Percentiles rank a stretch among this genome's conserved stretches.
Conservation (phyloP, 2,888 invertebrate species). For the Cerastis rubricosa region DNA sequence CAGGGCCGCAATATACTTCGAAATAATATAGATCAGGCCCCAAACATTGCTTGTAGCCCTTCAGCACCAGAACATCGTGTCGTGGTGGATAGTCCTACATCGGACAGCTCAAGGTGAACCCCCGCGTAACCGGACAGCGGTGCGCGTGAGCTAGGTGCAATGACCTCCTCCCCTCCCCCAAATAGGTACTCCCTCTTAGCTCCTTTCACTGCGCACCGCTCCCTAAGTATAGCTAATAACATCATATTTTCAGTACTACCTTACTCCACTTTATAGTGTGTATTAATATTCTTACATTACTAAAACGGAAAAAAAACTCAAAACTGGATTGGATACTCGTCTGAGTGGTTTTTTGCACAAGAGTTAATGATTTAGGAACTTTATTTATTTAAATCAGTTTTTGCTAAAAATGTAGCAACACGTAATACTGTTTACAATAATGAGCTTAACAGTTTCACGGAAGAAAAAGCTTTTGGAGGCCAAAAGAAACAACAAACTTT, state of each 20-base stretch:
- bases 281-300: not conserved
- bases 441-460: not conserved
- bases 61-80: not conserved
- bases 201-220: constrained; percentile 57
- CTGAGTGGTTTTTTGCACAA: not conserved
- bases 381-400: not conserved
- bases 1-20: not conserved
- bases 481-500: not conserved
- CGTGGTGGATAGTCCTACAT: not conserved
- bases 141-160: constrained; percentile 53
- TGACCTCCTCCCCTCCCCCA: constrained; percentile 35
- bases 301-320: not conserved
- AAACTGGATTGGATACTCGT: not conserved
- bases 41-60: not conserved
- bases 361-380: not conserved
- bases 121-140: constrained; percentile 32
- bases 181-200: constrained; percentile 14
- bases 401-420: not conserved
- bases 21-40: not conserved
- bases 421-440: not conserved
- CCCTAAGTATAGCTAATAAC: constrained; percentile 19
- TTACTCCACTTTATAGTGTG: not conserved
- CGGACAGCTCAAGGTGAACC: constrained; percentile 49
- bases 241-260: constrained; percentile 27
- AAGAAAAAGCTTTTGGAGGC: not conserved